Conservation (phyloP, 2,113 vertebrate species). For the Corythaeola cristata region DNA sequence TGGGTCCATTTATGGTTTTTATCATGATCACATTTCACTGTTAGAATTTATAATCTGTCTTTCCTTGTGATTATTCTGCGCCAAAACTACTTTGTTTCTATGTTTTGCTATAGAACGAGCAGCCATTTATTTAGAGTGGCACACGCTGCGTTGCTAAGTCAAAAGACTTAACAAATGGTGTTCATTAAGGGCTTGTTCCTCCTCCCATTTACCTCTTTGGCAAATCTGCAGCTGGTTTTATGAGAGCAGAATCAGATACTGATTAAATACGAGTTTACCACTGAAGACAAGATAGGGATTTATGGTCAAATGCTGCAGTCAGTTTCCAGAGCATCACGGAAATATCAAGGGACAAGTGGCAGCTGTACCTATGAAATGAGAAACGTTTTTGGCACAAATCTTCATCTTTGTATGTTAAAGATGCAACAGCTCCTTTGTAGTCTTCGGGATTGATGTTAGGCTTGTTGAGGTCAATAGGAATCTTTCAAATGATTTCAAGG, state of each 20-base stretch:
- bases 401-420: neutral
- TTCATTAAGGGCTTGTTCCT: neutral
- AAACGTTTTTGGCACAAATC: neutral
- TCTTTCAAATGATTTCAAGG: neutral
- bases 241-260: neutral
- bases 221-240: neutral
- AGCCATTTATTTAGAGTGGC: neutral
- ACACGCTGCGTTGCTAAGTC: rapidly evolving
- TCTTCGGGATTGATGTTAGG: neutral
- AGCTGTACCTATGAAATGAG: neutral
- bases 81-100: neutral
- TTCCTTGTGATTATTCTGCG: neutral
- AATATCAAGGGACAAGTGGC: neutral
- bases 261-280: neutral
- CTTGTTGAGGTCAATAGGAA: conserved; percentile 2
- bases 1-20: neutral
- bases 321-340: neutral
- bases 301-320: neutral
- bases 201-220: neutral
- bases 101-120: neutral
- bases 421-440: conserved; percentile 18
- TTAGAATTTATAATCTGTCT: neutral
- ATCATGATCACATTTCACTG: neutral
- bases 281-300: neutral
- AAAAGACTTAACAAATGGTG: neutral